Evolutionary conservation across 2,888 invertebrate species (phyloP).

Genomic region (Drosophila villosipedis): DNA sequence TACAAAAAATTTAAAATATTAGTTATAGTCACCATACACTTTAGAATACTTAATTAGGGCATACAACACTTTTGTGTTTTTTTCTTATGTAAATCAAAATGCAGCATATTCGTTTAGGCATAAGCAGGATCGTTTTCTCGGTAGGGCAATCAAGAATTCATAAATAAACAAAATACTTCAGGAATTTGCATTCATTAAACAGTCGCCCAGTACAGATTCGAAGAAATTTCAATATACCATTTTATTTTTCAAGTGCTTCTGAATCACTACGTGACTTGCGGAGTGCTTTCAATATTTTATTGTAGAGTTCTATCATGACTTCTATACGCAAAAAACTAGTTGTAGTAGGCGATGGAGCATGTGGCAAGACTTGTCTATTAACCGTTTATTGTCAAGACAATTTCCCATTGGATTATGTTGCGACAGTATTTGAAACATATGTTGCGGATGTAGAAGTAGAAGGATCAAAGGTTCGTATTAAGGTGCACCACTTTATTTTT

Average conservation of each 20-base stretch:
- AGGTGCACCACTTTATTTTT: constrained; percentile 10
- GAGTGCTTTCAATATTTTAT: neutral
- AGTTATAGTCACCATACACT: too few species aligned
- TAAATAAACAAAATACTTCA: constrained; percentile 50
- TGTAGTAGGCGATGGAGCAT: constrained; percentile 99
- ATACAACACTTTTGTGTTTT: too few species aligned
- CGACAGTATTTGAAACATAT: constrained; percentile 99
- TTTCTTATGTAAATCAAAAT: too few species aligned
- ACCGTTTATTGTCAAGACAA: constrained; percentile 99
- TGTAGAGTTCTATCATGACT: constrained; percentile 87
- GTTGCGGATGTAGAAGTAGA: constrained; percentile 99
- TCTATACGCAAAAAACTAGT: constrained; percentile 98
- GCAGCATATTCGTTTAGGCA: neutral
- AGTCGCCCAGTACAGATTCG: neutral
- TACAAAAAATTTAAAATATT: too few species aligned
- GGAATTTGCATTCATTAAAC: constrained; percentile 24
- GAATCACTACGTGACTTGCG: neutral
- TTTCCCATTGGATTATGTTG: constrained; percentile 99
- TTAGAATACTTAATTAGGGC: too few species aligned
- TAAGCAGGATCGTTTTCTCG: constrained; percentile 16
- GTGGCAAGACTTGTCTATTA: constrained; percentile 99
- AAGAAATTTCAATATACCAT: neutral
- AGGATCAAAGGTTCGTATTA: constrained; percentile 89
- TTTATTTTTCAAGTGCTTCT: constrained; percentile 85
- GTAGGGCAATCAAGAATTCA: constrained; percentile 49